Evolutionary conservation across 2,113 vertebrate species (phyloP).

Genomic region (Cryptomyrus ogoouensis): DNA sequence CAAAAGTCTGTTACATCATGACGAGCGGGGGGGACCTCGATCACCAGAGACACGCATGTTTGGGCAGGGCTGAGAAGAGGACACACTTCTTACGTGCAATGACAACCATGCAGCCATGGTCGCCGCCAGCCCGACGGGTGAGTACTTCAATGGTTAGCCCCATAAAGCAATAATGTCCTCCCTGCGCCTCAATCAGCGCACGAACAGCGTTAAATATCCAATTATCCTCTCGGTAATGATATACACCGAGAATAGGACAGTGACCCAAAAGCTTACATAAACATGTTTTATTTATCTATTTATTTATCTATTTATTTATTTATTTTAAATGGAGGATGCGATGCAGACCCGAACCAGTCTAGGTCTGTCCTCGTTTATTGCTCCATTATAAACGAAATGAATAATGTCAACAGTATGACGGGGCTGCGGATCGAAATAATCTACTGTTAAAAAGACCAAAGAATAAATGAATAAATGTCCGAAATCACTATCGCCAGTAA

Average conservation of each 20-base stretch:
- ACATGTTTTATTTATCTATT: not conserved
- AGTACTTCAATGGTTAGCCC: not conserved
- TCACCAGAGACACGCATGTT: not conserved
- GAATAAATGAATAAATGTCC: not conserved
- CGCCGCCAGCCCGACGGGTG: not conserved
- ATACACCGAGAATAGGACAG: not conserved
- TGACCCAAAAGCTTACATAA: not conserved
- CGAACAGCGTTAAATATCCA: not conserved
- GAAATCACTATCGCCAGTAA: not conserved
- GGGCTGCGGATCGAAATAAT: not conserved
- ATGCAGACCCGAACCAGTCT: too few species aligned
- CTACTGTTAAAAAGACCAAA: not conserved
- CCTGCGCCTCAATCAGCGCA: not conserved
- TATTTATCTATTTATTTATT: too few species aligned
- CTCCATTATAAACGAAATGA: not conserved
- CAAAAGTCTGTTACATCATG: conserved; percentile 10
- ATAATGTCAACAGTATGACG: not conserved
- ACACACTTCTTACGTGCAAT: not conserved
- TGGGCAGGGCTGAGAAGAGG: not conserved
- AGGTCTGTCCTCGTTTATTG: not conserved
- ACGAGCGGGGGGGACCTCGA: not conserved
- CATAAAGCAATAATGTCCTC: not conserved
- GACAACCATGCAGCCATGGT: not conserved
- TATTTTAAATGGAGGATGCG: not conserved
- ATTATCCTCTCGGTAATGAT: not conserved